Base-by-base conservation (phyloP, 1,140 invertebrate species). In the Scaptomyza hsui region DNA sequence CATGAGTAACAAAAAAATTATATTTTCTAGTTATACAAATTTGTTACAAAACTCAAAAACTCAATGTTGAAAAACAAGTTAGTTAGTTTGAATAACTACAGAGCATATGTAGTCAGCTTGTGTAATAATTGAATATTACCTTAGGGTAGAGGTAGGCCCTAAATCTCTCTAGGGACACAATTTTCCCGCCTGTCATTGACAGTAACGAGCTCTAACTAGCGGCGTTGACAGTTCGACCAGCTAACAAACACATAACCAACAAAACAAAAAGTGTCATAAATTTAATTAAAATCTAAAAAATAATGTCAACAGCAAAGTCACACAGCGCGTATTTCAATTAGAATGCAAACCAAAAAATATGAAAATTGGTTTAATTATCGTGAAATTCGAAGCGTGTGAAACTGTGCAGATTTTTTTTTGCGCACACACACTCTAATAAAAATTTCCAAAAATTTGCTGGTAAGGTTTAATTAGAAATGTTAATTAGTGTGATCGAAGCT, bases 201-300 rank as follows among this genome's bases (percentile, higher is more conserved):
- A 71, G 61, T 57, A 65, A 47, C 15, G 16, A 65, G 19, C 62
- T 63, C 35, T 49, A 70, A 39, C 49, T 55, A 51, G 49, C 57
- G 45, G 45, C 45, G 55, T 42, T 39, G 49, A 62, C 48, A 68
- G 39, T 61, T 68, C 65, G 57, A 61, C 65, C 59, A 63, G 41
- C 60, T 63, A 44, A 15, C 49, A 70, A 63, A 51, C 64, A 64
- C 44, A 56, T 70, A 56, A 64, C 41, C 56, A 21, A 16, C 21
- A 26, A 41, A 15, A 35, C 41, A 42, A 42, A 37, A 53, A 63
- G 52, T 77, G 74, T 78, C 74, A 82, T 76, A 80, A 78, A 82
- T 82, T 81, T 81, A 81, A 81, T 81, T 81, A 82, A 82, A 81
- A 69, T 73, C 70, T 71, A 64, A 74, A 82, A 81, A 29, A 29